Percentiles rank a stretch among this genome's conserved stretches.
phyloP scores from a whole-genome alignment of 2,797 vertebrate species.

The Melanotaenia maccullochi region DNA sequence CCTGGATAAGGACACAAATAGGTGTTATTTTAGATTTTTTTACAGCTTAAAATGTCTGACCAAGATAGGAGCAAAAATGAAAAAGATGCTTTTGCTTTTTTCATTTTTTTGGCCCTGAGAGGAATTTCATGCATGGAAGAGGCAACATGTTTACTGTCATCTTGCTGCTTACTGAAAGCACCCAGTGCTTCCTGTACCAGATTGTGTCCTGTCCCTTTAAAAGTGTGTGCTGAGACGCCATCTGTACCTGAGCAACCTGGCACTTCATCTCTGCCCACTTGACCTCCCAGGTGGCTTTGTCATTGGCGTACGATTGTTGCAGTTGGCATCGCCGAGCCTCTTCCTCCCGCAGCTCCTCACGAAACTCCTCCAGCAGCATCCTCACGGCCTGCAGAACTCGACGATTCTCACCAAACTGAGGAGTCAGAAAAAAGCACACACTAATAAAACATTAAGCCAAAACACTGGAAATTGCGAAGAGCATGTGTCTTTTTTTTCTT shows the following conservation, averaged over 20 bases:
- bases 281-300: slow-evolving; percentile 95
- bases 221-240: slow-evolving; percentile 62
- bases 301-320: slow-evolving; percentile 90
- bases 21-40: not conserved
- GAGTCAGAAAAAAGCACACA: not conserved
- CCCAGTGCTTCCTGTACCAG: slow-evolving; percentile 10
- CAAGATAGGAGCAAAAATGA: not conserved
- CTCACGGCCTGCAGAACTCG: slow-evolving; percentile 88
- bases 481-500: not conserved
- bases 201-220: slow-evolving; percentile 57
- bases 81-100: not conserved
- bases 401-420: slow-evolving; percentile 88
- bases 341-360: slow-evolving; percentile 89
- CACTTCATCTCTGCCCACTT: slow-evolving; percentile 91
- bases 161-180: slow-evolving; percentile 31
- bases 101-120: not conserved
- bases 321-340: slow-evolving; percentile 85
- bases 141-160: slow-evolving; percentile 58
- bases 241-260: slow-evolving; percentile 89
- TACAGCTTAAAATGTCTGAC: not conserved
- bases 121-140: slow-evolving; percentile 29
- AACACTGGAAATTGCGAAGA: not conserved
- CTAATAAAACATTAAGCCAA: not conserved
- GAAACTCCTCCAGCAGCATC: slow-evolving; percentile 92
- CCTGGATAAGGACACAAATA: slow-evolving; percentile 6